Base-by-base conservation (phyloP, 2,888 invertebrate genomes). In the Melanophora roralis region DNA sequence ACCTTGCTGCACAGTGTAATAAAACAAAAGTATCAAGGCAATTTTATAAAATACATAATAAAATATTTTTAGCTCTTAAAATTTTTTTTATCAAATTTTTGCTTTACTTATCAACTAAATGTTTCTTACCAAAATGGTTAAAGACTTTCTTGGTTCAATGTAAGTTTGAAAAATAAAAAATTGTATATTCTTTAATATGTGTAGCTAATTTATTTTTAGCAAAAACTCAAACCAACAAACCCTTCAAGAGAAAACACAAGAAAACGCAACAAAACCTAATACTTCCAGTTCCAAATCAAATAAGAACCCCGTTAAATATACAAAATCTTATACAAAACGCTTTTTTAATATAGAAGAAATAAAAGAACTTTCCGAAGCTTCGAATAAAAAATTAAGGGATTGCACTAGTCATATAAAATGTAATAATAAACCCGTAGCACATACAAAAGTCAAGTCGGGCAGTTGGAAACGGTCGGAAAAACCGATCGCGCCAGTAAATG, bases 401-500 rank as follows among this genome's bases (percentile, higher is more conserved):
- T 60, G 21, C 3, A 40, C 2, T 16, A 27, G 53, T 5, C 21
- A 49, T 9, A 11, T 16, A 11, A 72, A 40, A 72, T 1, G 32
- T 14, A 32, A 12, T 1, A 71, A 12, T 27, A 67, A 60, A 53
- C 40, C 27, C 14, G 27, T 27, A 49, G 51, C 64, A 19, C 73
- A 78, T 21, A 82, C 82, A 12, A 83, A 82, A 72, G 82, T 83
- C 1, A 84, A 84, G 43, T 83, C 84, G 4, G 82, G 73, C 11
- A 84, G 84, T 69, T 83, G 83, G 84, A 84, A 84, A 32, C 77
- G 84, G 34, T 84, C 84, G 16, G 84, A 84, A 14, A 83, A 83
- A 43, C 69, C 82, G 53, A 57, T 76, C 21, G 55, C 73, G 51
- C 68, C 74, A 43, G 74, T 78, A 9, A 83, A 82, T 67, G 21